Conservation (phyloP, 2,888 invertebrate species). For the Dryadula phaetusa region DNA sequence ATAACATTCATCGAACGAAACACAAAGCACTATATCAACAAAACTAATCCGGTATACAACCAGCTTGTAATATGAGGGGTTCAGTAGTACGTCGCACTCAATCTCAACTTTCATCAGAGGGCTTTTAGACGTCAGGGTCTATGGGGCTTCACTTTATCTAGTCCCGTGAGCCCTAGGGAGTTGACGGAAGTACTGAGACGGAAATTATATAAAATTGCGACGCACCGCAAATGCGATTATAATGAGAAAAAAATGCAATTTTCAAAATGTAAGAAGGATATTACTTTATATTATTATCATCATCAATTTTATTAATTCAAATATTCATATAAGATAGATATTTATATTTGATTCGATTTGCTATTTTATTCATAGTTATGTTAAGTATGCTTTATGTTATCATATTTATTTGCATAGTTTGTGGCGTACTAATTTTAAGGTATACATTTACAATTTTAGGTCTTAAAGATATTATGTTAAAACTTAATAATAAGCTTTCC, state of each 20-base stretch:
- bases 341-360: neutral
- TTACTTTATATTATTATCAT: conserved; percentile 3
- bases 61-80: conserved; percentile 1
- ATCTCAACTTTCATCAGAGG: conserved; percentile 45
- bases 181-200: conserved; percentile 45
- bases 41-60: neutral
- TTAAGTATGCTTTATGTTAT: too few relatives aligned
- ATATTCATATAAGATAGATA: neutral
- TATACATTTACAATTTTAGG: too few relatives aligned
- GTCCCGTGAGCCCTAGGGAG: conserved; percentile 42
- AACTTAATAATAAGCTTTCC: too few relatives aligned
- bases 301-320: neutral
- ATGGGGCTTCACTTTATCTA: conserved; percentile 45
- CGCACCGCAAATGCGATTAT: conserved; percentile 32
- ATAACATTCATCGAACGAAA: neutral
- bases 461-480: too few relatives aligned
- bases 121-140: conserved; percentile 45
- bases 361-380: neutral
- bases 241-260: conserved; percentile 10
- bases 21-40: neutral
- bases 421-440: too few relatives aligned
- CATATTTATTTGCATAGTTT: too few relatives aligned
- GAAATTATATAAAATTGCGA: conserved; percentile 40
- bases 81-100: conserved; percentile 34
- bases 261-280: neutral